Percentiles rank a stretch among this genome's conserved stretches.
Evolutionary conservation across 2,113 vertebrate species (phyloP).

Genomic region (Pteronura brasiliensis): DNA sequence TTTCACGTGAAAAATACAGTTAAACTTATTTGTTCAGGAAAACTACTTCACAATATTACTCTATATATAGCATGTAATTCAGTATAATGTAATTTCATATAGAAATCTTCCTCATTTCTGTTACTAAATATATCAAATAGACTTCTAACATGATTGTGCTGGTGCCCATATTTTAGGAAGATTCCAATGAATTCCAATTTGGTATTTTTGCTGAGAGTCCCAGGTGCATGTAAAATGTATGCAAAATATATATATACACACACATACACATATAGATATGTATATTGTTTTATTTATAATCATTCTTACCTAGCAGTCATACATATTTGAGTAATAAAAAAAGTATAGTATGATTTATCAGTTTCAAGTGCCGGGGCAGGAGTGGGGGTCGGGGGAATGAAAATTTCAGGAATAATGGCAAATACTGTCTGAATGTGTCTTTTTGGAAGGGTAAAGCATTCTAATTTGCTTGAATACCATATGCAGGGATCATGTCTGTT

Average conservation of each 20-base stretch:
- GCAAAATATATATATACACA: background rate
- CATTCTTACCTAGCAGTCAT: background rate
- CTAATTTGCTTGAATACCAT: background rate
- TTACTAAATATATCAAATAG: background rate
- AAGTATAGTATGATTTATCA: background rate
- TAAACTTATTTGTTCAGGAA: background rate
- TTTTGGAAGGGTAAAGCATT: background rate
- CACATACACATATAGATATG: too few species aligned
- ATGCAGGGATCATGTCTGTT: background rate
- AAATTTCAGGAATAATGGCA: background rate
- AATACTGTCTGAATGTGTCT: background rate
- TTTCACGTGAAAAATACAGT: constrained; percentile 1
- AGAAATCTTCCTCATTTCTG: background rate
- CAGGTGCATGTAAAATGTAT: too few species aligned
- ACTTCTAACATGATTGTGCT: background rate
- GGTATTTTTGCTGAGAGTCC: background rate
- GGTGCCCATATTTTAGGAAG: background rate
- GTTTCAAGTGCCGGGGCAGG: background rate
- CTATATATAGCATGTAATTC: background rate
- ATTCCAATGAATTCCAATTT: background rate
- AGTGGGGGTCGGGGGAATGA: background rate
- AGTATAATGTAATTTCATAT: background rate
- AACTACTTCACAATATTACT: background rate
- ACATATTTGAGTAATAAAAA: background rate
- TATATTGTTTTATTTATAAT: background rate